Percentiles rank a stretch among this genome's conserved stretches.
phyloP scores from a whole-genome alignment of 2,113 vertebrate genomes.

The Corynorhinus townsendii region DNA sequence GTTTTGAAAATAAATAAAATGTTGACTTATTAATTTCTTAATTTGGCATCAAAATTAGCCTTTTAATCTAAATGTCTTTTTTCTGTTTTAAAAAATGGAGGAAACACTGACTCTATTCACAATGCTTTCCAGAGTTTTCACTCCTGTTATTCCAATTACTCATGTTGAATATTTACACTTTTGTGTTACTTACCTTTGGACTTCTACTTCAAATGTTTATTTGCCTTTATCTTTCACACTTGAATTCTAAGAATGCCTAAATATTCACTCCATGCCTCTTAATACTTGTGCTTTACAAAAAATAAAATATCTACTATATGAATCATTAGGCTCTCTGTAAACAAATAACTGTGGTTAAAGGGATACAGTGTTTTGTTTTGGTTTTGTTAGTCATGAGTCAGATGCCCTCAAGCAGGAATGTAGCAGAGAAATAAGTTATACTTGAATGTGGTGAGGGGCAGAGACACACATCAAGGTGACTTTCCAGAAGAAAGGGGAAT shows the following conservation, averaged over 20 bases:
- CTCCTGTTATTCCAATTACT: background rate
- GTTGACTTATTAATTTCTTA: background rate
- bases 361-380: background rate
- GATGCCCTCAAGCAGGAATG: background rate
- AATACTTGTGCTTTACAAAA: background rate
- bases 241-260: background rate
- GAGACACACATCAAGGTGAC: background rate
- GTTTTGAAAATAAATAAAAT: background rate
- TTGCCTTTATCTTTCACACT: background rate
- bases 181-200: background rate
- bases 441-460: background rate
- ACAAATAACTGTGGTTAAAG: background rate
- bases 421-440: background rate
- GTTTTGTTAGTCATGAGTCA: background rate
- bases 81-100: background rate
- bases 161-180: background rate
- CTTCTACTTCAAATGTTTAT: background rate
- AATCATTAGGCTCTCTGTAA: background rate
- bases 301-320: background rate
- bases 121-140: background rate
- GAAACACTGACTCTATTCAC: background rate
- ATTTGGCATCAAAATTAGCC: background rate
- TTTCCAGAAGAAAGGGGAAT: background rate
- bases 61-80: background rate
- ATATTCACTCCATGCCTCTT: background rate